Base-by-base conservation (phyloP, 2,113 vertebrate genomes). In the Hemicordylus capensis region DNA sequence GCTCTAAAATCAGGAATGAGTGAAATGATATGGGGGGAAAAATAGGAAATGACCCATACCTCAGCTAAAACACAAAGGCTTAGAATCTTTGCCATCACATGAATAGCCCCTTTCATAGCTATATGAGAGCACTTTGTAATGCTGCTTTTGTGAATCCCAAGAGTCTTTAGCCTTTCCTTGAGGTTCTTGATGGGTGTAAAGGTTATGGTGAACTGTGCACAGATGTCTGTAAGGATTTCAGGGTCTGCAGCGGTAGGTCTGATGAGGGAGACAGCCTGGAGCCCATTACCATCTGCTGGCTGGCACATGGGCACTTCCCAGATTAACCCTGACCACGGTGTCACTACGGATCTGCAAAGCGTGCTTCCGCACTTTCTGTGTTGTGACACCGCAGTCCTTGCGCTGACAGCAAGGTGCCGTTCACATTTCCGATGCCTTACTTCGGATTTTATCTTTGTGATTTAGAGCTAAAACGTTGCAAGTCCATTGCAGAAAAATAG, bases 1-100 rank as follows among this genome's bases (percentile, higher is more conserved):
- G 87, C 89, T 93, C 90, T 92, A 90, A 93, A 92, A 90, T 90
- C 84, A 90, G 80, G 78, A 89, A 89, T 69, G 86, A 85, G 51
- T 94, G 91, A 93, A 94, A 93, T 81, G 90, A 76, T 56, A 91
- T 76, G 90, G n/a, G n/a, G n/a, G n/a, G 91, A 93, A 94, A 93
- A 83, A 93, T 83, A 88, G 88, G 84, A 93, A 93, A 92, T 72
- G 91, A 77, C 37, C 76, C 76, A 80, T 87, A 82, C 83, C 88
- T 91, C 85, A 66, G 75, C 84, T 81, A 87, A 87, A 92, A 93
- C 76, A 85, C 80, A 48, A 79, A 88, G 88, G 84, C 34, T 84
- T 69, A 86, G 83, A 80, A 81, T 89, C 83, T 86, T 88, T 89
- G 89, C 75, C 34, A 87, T 92, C 84, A 88, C 86, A 83, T 89